Percentiles rank a stretch among this genome's conserved stretches.
Evolutionary conservation across 2,797 vertebrate species (phyloP).

Genomic region (Crocodylus rhombifer): DNA sequence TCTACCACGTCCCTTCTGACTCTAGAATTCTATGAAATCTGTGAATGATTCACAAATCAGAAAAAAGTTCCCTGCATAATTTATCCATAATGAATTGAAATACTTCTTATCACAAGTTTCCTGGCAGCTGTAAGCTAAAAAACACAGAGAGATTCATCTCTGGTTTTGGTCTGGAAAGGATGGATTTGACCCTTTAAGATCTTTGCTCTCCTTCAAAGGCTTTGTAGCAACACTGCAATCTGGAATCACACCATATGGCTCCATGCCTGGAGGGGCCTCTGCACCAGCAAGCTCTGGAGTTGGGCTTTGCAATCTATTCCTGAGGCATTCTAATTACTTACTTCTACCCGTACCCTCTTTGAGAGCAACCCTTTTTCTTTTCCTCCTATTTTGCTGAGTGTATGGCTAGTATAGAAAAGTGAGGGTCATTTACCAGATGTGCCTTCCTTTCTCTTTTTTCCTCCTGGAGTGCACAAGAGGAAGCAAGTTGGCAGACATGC

Average conservation of each 20-base stretch:
- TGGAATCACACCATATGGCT: background rate
- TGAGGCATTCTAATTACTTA: background rate
- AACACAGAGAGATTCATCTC: background rate
- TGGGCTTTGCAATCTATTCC: background rate
- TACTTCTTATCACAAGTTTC: background rate
- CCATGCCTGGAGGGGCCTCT: rapidly evolving
- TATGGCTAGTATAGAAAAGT: background rate
- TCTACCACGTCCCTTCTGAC: no score
- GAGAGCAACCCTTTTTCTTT: background rate
- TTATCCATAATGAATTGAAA: conserved; percentile 16
- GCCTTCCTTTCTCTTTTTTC: no score
- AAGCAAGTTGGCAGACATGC: conserved; percentile 1
- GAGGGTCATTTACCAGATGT: background rate
- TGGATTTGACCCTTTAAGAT: background rate
- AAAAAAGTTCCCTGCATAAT: conserved; percentile 11
- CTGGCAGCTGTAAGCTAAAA: conserved; percentile 22
- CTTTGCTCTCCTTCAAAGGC: background rate
- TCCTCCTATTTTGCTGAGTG: background rate
- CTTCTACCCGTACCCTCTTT: background rate
- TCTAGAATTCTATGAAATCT: background rate
- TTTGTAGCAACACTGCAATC: background rate
- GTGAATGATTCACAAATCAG: conserved; percentile 31
- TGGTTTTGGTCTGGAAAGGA: background rate
- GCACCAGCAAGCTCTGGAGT: background rate
- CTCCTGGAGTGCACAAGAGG: background rate